phyloP scores from a whole-genome alignment of 2,113 vertebrate genomes.

The Ceyx cyanopectus region DNA sequence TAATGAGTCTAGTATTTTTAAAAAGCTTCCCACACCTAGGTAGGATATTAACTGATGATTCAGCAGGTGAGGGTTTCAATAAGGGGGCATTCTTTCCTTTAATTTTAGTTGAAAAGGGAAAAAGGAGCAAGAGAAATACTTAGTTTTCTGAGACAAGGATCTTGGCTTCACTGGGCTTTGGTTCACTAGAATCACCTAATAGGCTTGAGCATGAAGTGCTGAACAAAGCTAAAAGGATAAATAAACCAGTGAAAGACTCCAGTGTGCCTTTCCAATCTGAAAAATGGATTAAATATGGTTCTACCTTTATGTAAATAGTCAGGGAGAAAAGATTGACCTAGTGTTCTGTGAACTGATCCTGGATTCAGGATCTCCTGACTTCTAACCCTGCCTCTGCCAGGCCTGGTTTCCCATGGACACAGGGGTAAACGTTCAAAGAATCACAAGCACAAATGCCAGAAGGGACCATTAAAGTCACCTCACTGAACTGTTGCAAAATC shows the following conservation, averaged over 20 bases:
- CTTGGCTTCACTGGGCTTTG: background rate
- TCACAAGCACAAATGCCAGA: background rate
- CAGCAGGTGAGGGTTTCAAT: slow-evolving; percentile 37
- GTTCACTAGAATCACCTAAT: background rate
- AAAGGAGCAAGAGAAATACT: background rate
- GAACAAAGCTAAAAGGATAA: slow-evolving; percentile 17
- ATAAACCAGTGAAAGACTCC: background rate
- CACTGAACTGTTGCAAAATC: background rate
- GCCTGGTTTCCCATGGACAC: background rate
- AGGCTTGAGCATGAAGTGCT: background rate
- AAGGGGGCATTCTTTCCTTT: slow-evolving; percentile 34
- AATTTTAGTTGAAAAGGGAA: slow-evolving; percentile 30
- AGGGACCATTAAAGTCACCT: background rate
- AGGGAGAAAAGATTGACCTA: background rate
- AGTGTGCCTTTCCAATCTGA: background rate
- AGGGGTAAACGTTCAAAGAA: background rate
- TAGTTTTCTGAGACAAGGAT: background rate
- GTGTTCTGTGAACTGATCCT: background rate
- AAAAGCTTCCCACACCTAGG: background rate
- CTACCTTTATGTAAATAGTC: background rate
- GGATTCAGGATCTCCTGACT: background rate
- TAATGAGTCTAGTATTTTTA: slow-evolving; percentile 38
- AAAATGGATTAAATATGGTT: background rate
- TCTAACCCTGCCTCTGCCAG: background rate
- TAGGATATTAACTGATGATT: background rate